Evolutionary conservation across 1,140 invertebrate genomes (phyloP).

Genomic region (Brachionus asplanchnoidis): DNA sequence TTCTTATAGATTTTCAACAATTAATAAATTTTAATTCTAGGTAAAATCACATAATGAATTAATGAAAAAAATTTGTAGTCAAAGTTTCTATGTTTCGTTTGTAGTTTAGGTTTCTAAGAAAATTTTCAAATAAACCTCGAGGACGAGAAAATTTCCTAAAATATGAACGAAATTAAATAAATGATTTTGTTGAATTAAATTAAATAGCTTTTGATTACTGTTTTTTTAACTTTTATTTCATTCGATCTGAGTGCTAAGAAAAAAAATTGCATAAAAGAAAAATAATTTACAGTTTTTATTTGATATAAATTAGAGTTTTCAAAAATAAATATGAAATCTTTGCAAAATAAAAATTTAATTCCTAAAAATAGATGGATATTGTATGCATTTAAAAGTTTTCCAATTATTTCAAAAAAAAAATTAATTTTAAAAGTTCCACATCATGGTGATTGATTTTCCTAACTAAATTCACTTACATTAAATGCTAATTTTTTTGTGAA

Average conservation of each 20-base stretch:
- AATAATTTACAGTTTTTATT: neutral
- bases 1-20: no score
- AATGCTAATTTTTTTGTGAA: neutral
- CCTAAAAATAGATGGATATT: neutral
- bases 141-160: no score
- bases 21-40: no score
- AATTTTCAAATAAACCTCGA: no score
- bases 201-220: neutral
- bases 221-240: neutral
- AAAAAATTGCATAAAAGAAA: neutral
- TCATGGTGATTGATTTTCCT: slow-evolving; percentile 27
- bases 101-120: no score
- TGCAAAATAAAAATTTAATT: neutral
- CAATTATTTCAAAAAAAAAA: slow-evolving; percentile 7
- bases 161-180: no score
- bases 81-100: no score
- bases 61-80: no score
- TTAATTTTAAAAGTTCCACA: neutral
- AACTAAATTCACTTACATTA: slow-evolving; percentile 39
- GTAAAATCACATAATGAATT: no score
- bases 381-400: neutral
- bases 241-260: neutral
- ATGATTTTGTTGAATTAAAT: no score
- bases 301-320: neutral
- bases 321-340: neutral